Percentiles rank a stretch among this genome's conserved stretches.
Evolutionary conservation across 2,113 vertebrate species (phyloP).

Genomic region (Vidua macroura): DNA sequence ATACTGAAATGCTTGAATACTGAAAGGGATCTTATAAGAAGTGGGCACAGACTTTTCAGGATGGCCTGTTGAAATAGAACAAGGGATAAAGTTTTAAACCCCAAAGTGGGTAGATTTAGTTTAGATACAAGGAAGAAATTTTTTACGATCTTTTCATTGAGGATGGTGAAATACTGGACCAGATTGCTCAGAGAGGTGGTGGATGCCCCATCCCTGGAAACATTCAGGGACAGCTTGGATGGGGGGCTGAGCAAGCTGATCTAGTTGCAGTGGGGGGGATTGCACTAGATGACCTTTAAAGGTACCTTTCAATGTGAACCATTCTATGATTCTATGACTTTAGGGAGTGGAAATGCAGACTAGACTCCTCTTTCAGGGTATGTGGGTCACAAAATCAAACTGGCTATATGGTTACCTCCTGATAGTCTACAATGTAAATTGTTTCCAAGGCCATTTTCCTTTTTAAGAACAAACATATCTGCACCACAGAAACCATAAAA

Average conservation of each 20-base stretch:
- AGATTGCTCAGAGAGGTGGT: background rate
- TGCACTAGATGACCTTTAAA: background rate
- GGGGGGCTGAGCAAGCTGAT: background rate
- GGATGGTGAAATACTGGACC: background rate
- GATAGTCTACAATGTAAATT: background rate
- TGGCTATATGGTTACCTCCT: accelerated
- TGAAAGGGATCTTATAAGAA: background rate
- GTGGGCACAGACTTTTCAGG: background rate
- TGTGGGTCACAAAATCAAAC: background rate
- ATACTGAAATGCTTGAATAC: background rate
- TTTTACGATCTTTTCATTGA: background rate
- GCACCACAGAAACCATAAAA: background rate
- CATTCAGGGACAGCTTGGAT: background rate
- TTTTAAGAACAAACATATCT: background rate
- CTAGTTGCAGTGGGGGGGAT: accelerated
- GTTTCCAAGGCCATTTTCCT: accelerated
- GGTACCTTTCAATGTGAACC: accelerated
- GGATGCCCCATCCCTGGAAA: background rate
- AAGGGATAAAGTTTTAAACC: background rate
- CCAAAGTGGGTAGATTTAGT: background rate
- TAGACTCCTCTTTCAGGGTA: background rate
- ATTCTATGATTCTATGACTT: background rate
- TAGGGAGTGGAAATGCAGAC: background rate
- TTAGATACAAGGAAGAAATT: background rate
- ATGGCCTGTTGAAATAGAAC: background rate